Evolutionary conservation across 2,113 vertebrate species (phyloP), one percentile per base, ranked within the genome.

Genomic region (Alligator sinensis): DNA sequence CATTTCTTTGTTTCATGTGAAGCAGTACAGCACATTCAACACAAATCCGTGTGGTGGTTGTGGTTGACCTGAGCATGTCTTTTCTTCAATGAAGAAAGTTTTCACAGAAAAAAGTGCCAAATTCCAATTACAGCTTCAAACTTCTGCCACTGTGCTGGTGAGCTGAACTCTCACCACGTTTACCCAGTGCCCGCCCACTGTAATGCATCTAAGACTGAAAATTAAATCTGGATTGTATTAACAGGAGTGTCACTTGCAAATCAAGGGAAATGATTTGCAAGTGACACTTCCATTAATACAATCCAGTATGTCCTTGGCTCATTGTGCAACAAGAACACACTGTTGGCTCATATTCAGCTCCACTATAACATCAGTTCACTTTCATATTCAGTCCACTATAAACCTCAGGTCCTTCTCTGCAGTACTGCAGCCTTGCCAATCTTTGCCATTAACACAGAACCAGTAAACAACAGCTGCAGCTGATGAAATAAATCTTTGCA

Each of bases 1-100:
- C 47, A 47, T 0, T 47, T 47, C 7, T 47, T 47, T 47, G 0
- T 19, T 57, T 66, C 58, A 30, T 61, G 61, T 74, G 74, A 55
- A 93, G 19, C 25, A 14, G 47, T 47, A 64, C 47, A 85, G 30
- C 59, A 17, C 7, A 47, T 27, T 91, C 75, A 81, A 66, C 60
- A 68, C 19, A 70, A 82, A 82, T 93, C 77, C 18, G 70, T 58
- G 91, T 92, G 58, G 84, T 79, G 47, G 47, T 58, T 85, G 55
- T 76, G 66, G 66, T 54, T 4, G 22, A 10, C 4, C 24, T 14
- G 81, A 30, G 6, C 5, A 1, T 11, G 9, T 8, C 60, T 80
- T 47, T 1, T 1, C 77, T 75, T 34, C 18, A 77, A 59, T 5
- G 63, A 75, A 86, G 94, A 24, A 58, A 61, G 9, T 21, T 64